Base-by-base conservation (phyloP, 1,140 invertebrate genomes). In the Euschistus heros region DNA sequence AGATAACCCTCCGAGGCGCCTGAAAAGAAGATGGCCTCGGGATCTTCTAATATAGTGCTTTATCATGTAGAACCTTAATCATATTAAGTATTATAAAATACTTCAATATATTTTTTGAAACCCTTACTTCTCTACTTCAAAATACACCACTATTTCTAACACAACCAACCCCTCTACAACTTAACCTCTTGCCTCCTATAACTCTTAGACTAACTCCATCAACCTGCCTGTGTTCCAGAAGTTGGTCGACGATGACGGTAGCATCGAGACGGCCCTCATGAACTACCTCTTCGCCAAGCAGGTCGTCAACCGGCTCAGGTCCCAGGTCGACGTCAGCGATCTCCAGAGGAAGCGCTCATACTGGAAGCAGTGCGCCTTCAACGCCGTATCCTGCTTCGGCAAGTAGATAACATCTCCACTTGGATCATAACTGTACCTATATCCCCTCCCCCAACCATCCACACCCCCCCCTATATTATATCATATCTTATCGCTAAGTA, bases 361-460 rank as follows among this genome's bases (percentile, higher is more conserved):
- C 70, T 84, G 82, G 82, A 82, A 82, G 68, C 81, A 83, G 67
- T 84, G 82, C 69, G 81, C 82, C 37, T 83, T 84, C 75, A 84
- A 84, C 72, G 82, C 82, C 0, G 82, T 84, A 30, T 81, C 81
- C 47, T 84, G 82, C 71, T 84, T 84, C 67, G 82, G 82, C 65
- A 70, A 70, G 65, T 70, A 68, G 62, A 68, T 54, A 6, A 33
- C 59, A 17, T 26, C 46, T 3, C 22, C 5, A 3, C 2, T 7
- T 7, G 8, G 17, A 44, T 10, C 42, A 44, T 10, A 44, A 44
- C n/a, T n/a, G n/a, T n/a, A 37, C 33, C 33, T 10, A 6, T 6
- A n/a, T 13, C 33, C 8, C 13, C 33, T 30, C 4, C 46, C 46
- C 46, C 15, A 4, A 17, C 46, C 46, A 47, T 15, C 15, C 46